phyloP scores from a whole-genome alignment of 2,888 invertebrate genomes.

The Salpingus planirostris region DNA sequence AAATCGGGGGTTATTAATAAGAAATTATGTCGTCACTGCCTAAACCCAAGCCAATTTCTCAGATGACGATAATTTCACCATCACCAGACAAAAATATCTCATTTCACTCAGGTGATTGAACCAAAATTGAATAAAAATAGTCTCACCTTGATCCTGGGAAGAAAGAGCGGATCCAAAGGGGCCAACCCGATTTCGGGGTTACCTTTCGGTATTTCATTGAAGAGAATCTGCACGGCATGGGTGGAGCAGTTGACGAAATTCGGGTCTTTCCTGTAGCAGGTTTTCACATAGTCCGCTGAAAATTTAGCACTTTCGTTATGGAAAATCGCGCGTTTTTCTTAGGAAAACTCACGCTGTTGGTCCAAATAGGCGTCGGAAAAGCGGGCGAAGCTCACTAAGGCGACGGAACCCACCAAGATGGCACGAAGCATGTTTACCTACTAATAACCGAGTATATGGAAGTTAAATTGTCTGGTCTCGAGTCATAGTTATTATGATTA shows the following conservation, averaged over 20 bases:
- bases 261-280: constrained; percentile 55
- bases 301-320: constrained; percentile 18
- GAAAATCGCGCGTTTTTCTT: neutral
- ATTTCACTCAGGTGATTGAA: no score
- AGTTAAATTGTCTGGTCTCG: neutral
- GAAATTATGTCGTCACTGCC: no score
- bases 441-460: no score
- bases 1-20: no score
- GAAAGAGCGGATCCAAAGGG: constrained; percentile 57
- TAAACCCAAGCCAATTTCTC: no score
- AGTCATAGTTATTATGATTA: constrained; percentile 12
- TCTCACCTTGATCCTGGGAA: constrained; percentile 50
- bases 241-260: constrained; percentile 57
- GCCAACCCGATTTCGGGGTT: constrained; percentile 51
- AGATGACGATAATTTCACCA: no score
- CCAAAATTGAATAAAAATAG: no score
- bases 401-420: constrained; percentile 21
- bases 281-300: constrained; percentile 60
- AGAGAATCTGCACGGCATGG: constrained; percentile 57
- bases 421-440: constrained; percentile 26
- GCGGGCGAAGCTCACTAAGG: constrained; percentile 12
- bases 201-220: constrained; percentile 51
- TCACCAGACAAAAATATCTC: no score
- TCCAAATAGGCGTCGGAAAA: constrained; percentile 23
- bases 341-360: constrained; percentile 27